These are phyloP conservation scores for Sander lucioperca DNA, from an alignment of 2,113 vertebrate genomes.

Conservation along the genomic window DNA sequence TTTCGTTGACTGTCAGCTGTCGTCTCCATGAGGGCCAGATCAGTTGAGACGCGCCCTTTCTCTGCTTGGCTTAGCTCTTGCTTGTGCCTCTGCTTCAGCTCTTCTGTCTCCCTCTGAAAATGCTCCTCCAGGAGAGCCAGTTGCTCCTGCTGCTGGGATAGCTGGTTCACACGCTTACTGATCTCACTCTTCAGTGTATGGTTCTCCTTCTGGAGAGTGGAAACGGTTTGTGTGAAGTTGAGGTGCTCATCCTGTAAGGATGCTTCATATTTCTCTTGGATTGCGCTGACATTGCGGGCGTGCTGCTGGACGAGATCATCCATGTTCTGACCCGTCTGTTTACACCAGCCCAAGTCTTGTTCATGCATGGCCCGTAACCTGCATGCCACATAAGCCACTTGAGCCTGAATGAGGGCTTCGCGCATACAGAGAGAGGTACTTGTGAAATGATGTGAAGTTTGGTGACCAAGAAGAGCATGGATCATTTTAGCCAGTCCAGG, in stretches of 20 bases:
- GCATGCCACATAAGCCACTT: slow-evolving; percentile 92
- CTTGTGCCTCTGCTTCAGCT: slow-evolving; percentile 84
- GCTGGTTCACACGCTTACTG: slow-evolving; percentile 82
- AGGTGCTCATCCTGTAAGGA: slow-evolving; percentile 88
- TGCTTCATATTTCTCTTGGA: slow-evolving; percentile 88
- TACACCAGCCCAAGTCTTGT: slow-evolving; percentile 86
- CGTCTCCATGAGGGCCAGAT: slow-evolving; percentile 86
- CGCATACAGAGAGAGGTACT: slow-evolving; percentile 89
- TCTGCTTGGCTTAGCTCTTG: slow-evolving; percentile 84
- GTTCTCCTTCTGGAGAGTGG: slow-evolving; percentile 88
- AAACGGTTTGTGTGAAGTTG: slow-evolving; percentile 84
- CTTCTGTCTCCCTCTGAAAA: slow-evolving; percentile 82
- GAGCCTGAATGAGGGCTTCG: slow-evolving; percentile 92
- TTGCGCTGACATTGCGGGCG: slow-evolving; percentile 78
- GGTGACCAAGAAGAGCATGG: slow-evolving; percentile 76
- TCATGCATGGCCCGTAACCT: slow-evolving; percentile 87
- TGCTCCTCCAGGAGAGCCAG: slow-evolving; percentile 83
- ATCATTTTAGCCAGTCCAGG: slow-evolving; percentile 86
- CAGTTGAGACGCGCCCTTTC: slow-evolving; percentile 81
- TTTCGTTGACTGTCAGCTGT: slow-evolving; percentile 83
- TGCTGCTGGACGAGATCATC: slow-evolving; percentile 87
- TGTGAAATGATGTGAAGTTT: slow-evolving; percentile 77
- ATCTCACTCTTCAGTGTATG: slow-evolving; percentile 86
- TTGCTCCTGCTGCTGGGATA: slow-evolving; percentile 80
- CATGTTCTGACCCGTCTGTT: slow-evolving; percentile 86